These are phyloP conservation scores for Calonectris borealis DNA, from an alignment of 2,113 vertebrate genomes.

Conservation along the genomic window DNA sequence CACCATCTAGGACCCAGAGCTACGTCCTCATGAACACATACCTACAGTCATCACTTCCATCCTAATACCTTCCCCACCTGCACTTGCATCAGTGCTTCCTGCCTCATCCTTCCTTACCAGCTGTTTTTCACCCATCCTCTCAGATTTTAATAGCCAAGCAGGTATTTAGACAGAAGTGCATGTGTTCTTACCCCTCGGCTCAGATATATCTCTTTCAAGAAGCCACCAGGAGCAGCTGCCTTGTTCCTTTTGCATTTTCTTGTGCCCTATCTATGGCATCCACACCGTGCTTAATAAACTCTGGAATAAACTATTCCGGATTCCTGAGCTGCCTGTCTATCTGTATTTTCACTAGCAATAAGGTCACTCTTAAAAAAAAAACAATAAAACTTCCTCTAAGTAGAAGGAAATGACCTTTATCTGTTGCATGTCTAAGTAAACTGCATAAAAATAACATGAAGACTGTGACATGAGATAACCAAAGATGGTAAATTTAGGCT, in stretches of 20 bases:
- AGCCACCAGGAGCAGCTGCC: not conserved
- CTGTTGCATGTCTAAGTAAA: not conserved
- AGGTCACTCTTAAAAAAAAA: not conserved
- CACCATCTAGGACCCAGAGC: not conserved
- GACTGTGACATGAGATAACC: not conserved
- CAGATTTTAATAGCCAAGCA: not conserved
- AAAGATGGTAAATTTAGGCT: slow-evolving; percentile 10
- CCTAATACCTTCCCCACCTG: not conserved
- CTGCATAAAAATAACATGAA: not conserved
- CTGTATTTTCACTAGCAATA: not conserved
- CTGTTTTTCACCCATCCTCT: not conserved
- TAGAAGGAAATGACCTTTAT: slow-evolving; percentile 35
- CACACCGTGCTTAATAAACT: not conserved
- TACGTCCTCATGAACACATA: not conserved
- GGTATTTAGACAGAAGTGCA: not conserved
- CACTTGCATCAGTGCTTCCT: not conserved
- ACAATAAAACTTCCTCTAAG: not conserved
- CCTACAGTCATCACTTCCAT: not conserved
- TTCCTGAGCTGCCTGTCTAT: not conserved
- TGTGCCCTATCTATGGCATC: fast-evolving
- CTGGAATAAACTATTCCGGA: not conserved
- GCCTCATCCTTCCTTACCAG: not conserved
- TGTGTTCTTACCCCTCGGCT: not conserved
- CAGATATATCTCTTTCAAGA: not conserved
- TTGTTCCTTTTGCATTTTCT: not conserved